These are phyloP conservation scores for Procapra przewalskii DNA, from an alignment of 2,113 vertebrate genomes.

Conservation along the genomic window DNA sequence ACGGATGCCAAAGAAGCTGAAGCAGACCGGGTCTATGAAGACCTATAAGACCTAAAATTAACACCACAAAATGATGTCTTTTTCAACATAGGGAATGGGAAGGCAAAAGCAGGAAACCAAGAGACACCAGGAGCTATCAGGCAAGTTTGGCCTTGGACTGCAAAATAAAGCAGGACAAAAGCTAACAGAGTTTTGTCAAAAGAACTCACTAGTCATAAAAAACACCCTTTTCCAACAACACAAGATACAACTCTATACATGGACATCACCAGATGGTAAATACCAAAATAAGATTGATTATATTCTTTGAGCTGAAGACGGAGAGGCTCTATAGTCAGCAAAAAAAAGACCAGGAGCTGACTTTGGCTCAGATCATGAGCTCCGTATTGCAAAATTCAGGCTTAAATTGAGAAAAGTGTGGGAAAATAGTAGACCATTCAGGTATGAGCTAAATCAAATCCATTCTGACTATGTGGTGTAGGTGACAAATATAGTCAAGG, in stretches of 20 bases:
- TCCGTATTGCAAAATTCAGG: neutral
- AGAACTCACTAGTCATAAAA: neutral
- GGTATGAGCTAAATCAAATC: neutral
- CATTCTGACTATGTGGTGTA: neutral
- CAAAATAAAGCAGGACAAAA: neutral
- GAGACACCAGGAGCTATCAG: neutral
- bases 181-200: neutral
- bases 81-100: neutral
- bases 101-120: neutral
- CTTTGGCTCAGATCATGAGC: neutral
- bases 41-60: neutral
- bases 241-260: neutral
- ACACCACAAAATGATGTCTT: neutral
- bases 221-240: neutral
- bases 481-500: neutral
- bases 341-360: neutral
- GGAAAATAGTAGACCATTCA: neutral
- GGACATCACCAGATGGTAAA: neutral
- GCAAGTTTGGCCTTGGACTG: neutral
- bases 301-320: neutral
- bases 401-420: neutral
- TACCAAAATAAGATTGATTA: neutral
- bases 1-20: neutral
- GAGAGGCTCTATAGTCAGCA: neutral
- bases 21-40: rapidly evolving